A percentile compares a stretch with the other conserved stretches of the same genome.
phyloP scores from a whole-genome alignment of 2,113 vertebrate genomes.

The Oncorhynchus clarkii region DNA sequence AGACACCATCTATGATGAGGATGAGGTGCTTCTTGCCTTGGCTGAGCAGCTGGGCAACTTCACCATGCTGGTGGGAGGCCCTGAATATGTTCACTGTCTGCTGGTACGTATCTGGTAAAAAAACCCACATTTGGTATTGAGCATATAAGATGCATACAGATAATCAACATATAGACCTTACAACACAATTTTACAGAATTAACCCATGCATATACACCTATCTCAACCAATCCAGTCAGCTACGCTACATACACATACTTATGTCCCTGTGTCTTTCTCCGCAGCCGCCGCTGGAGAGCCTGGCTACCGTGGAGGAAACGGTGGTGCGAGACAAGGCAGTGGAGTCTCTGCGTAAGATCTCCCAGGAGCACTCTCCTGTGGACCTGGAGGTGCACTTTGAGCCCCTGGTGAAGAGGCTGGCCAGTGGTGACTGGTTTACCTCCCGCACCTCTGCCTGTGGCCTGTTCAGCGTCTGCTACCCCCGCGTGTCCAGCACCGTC shows the following conservation, averaged over 20 bases:
- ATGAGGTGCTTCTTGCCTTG: constrained; percentile 87
- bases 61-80: constrained; percentile 86
- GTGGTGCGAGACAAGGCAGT: constrained; percentile 90
- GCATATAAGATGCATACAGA: too few relatives aligned
- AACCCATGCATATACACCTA: too few relatives aligned
- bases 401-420: constrained; percentile 87
- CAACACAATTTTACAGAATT: too few relatives aligned
- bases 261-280: neutral
- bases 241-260: neutral
- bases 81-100: constrained; percentile 88
- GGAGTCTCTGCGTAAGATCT: constrained; percentile 88
- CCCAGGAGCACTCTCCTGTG: constrained; percentile 85
- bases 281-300: constrained; percentile 87
- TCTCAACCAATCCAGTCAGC: too few relatives aligned
- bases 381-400: constrained; percentile 91
- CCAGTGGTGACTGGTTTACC: constrained; percentile 91
- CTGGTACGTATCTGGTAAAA: constrained; percentile 70
- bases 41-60: constrained; percentile 91
- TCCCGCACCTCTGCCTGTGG: constrained; percentile 89
- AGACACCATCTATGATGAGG: constrained; percentile 90
- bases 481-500: constrained; percentile 82
- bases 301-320: constrained; percentile 90
- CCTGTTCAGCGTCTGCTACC: constrained; percentile 89
- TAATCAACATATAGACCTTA: too few relatives aligned
- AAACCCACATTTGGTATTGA: too few relatives aligned